These are phyloP conservation scores for Indicator indicator DNA, from an alignment of 2,113 vertebrate genomes.

Conservation along the genomic window DNA sequence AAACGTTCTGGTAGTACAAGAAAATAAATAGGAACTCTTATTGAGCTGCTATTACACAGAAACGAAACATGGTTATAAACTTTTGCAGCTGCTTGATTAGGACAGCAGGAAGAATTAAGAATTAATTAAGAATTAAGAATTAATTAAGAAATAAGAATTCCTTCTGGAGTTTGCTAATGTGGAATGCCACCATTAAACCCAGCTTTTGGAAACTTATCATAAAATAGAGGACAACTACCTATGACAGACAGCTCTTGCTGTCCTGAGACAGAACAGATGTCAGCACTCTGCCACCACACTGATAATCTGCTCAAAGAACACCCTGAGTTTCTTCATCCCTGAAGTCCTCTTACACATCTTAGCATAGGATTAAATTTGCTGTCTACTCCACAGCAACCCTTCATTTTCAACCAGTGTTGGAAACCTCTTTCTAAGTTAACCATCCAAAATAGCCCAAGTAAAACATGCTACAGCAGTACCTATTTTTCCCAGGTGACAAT, in stretches of 20 bases:
- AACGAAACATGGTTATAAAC: neutral
- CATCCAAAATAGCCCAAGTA: neutral
- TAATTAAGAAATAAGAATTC: neutral
- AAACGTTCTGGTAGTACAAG: constrained; percentile 70
- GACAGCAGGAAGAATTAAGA: neutral
- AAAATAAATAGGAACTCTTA: constrained; percentile 3
- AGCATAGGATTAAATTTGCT: neutral
- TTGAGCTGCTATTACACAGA: neutral
- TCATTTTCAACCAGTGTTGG: neutral
- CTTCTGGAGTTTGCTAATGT: neutral
- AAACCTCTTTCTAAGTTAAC: neutral
- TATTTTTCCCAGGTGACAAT: neutral
- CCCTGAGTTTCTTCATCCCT: neutral
- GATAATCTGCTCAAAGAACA: neutral
- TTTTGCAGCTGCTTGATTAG: neutral
- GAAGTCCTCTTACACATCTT: neutral
- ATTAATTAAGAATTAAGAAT: neutral
- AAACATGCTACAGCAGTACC: neutral
- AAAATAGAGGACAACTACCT: neutral
- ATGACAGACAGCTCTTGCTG: neutral
- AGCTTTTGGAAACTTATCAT: neutral
- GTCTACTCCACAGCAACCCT: neutral
- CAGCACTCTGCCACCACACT: neutral
- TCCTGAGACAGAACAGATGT: neutral
- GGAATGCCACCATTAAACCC: neutral